phyloP scores from a whole-genome alignment of 2,888 invertebrate species.

The Heliconius charithonia region DNA sequence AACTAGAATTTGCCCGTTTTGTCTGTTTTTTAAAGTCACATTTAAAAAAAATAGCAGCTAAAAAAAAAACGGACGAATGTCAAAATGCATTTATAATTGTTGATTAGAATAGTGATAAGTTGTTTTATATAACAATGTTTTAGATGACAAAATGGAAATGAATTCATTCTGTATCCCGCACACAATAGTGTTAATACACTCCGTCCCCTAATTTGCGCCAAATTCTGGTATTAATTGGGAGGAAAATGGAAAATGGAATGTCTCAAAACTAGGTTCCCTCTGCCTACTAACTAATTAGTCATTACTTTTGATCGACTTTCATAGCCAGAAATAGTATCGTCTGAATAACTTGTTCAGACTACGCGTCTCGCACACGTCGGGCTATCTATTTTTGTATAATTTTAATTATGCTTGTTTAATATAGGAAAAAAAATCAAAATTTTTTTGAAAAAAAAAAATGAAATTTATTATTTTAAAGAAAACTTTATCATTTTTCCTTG shows the following conservation, averaged over 20 bases:
- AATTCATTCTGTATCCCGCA: no score
- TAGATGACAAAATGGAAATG: no score
- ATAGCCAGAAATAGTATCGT: neutral
- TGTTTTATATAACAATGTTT: no score
- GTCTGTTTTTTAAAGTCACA: no score
- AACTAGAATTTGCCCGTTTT: no score
- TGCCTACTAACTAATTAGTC: neutral
- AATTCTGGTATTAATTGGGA: neutral
- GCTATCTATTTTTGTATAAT: neutral
- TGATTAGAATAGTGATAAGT: no score
- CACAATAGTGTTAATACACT: no score
- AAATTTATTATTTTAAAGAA: neutral
- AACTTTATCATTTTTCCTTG: no score
- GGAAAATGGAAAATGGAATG: neutral
- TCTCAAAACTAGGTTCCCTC: neutral
- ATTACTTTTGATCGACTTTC: neutral
- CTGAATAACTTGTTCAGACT: neutral
- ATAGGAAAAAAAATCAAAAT: neutral
- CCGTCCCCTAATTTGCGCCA: no score
- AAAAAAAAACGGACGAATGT: no score
- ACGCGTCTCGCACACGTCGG: constrained; percentile 1
- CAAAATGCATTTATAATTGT: no score
- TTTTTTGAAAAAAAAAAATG: neutral
- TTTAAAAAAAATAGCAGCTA: no score
- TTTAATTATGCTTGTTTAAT: neutral